Percentiles rank a stretch among this genome's conserved stretches.
Evolutionary conservation across 2,888 invertebrate genomes (phyloP).

Genomic region (Papilio gigon): DNA sequence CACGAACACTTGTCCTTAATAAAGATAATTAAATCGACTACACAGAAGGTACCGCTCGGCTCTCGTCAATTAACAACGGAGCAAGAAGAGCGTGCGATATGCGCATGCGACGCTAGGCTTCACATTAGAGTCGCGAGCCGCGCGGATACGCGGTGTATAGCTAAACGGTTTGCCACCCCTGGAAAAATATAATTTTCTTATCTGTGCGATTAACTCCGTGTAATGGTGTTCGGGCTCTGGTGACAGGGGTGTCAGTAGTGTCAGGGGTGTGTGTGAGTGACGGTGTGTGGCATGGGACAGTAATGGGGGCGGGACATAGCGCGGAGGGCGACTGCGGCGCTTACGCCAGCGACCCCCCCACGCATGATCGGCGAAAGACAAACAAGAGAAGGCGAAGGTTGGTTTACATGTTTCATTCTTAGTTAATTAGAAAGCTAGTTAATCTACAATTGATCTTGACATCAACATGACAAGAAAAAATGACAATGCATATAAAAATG

Average conservation of each 20-base stretch:
- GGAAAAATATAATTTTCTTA: background rate
- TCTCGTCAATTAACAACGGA: constrained; percentile 67
- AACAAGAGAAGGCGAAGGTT: constrained; percentile 76
- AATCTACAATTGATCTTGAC: background rate
- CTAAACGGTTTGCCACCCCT: constrained; percentile 53
- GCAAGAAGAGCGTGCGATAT: constrained; percentile 64
- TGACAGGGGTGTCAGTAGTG: constrained; percentile 55
- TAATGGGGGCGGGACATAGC: constrained; percentile 80
- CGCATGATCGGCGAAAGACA: constrained; percentile 69
- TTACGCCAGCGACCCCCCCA: constrained; percentile 78
- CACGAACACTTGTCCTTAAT: constrained; percentile 42
- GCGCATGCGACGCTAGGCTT: constrained; percentile 77
- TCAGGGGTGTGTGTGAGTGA: constrained; percentile 71
- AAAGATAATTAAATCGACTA: constrained; percentile 47
- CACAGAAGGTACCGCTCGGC: constrained; percentile 52
- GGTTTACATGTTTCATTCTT: constrained; percentile 44
- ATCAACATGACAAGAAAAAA: too few species aligned
- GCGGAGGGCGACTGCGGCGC: constrained; percentile 78
- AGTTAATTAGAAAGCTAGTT: background rate
- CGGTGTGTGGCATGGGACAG: constrained; percentile 77
- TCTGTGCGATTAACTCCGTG: constrained; percentile 6
- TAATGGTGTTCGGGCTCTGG: constrained; percentile 41
- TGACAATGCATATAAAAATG: too few species aligned
- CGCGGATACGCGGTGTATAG: constrained; percentile 65
- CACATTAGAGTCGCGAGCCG: constrained; percentile 76